Conservation (phyloP, 2,113 vertebrate genomes). For the Ovibos moschatus region DNA sequence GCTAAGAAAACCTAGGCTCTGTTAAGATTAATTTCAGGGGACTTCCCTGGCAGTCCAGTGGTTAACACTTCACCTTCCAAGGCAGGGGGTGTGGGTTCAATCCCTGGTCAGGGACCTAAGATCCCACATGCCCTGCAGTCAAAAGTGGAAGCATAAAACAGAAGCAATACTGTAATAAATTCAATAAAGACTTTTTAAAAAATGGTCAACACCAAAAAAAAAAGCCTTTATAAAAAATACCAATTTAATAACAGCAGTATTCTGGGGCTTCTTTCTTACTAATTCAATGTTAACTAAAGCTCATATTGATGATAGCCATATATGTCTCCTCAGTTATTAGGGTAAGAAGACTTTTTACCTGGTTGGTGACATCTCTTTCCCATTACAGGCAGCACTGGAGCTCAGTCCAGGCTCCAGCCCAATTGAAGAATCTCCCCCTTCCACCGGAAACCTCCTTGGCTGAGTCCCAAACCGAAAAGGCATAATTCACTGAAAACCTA, state of each 20-base stretch:
- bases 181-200: background rate
- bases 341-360: constrained; percentile 39
- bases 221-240: background rate
- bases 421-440: constrained; percentile 72
- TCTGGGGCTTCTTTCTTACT: background rate
- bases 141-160: background rate
- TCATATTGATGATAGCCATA: background rate
- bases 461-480: constrained; percentile 69
- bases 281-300: background rate
- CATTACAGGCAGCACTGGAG: constrained; percentile 55
- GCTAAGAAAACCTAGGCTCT: background rate
- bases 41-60: background rate
- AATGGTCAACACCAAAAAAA: background rate
- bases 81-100: background rate
- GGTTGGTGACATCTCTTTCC: constrained; percentile 64
- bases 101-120: background rate
- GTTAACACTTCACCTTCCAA: background rate
- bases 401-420: constrained; percentile 56
- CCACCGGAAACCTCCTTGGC: constrained; percentile 67
- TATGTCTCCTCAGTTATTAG: background rate
- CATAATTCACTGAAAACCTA: constrained; percentile 73
- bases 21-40: background rate
- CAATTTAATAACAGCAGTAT: background rate
- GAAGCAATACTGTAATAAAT: background rate
- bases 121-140: background rate